Conservation (phyloP, 2,113 vertebrate genomes). For the Apaloderma vittatum region DNA sequence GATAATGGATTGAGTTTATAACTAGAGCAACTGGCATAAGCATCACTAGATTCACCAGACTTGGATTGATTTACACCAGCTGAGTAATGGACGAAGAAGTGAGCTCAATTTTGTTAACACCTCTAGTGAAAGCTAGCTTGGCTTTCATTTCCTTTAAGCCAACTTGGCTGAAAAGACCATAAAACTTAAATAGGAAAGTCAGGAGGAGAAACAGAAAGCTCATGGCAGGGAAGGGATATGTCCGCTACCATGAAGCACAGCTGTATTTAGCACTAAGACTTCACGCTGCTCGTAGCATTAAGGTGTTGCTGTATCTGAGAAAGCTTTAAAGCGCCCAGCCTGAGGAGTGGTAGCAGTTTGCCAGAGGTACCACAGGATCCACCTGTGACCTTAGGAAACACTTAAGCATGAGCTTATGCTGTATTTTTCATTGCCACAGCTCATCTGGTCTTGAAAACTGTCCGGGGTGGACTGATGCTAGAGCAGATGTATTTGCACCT, state of each 20-base stretch:
- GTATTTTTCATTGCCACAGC: neutral
- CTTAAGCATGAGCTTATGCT: neutral
- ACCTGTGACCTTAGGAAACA: neutral
- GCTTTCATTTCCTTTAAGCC: neutral
- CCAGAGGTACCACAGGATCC: neutral
- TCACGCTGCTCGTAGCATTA: neutral
- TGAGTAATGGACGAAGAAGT: slow-evolving; percentile 11
- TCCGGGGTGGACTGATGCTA: too few relatives aligned
- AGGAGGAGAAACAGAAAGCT: neutral
- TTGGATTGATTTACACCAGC: slow-evolving; percentile 8
- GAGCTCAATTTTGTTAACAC: slow-evolving; percentile 7
- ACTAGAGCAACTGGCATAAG: neutral
- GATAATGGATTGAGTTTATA: neutral
- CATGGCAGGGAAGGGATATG: neutral
- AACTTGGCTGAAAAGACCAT: neutral
- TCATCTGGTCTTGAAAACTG: neutral
- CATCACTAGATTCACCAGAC: neutral
- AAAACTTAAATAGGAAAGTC: neutral
- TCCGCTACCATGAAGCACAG: neutral
- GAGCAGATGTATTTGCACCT: neutral
- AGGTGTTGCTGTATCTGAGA: neutral
- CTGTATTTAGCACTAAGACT: neutral
- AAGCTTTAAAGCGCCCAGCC: neutral
- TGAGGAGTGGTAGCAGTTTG: neutral
- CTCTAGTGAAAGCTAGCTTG: neutral